A percentile compares a stretch with the other conserved stretches of the same genome.
phyloP scores from a whole-genome alignment of 53 echinoderm and acorn worm species.

The Zoroaster sp. region DNA sequence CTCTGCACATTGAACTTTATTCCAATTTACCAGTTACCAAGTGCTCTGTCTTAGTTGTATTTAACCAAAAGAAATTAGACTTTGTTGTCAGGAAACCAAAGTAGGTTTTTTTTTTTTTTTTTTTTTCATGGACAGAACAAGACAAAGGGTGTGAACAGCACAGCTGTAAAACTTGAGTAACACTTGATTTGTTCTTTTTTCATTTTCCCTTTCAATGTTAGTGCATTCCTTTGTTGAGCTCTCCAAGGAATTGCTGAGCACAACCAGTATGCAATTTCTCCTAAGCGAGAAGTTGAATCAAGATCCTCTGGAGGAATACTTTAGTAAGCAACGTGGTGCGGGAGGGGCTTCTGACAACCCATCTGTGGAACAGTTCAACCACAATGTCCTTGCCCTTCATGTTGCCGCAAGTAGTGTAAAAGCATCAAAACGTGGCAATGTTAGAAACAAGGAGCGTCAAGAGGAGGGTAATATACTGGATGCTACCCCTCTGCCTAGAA shows the following conservation, averaged over 20 bases:
- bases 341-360: background rate
- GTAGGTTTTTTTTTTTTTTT: too few relatives aligned
- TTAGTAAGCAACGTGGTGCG: background rate
- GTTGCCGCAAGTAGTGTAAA: background rate
- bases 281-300: background rate
- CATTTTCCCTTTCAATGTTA: background rate
- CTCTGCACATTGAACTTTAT: background rate
- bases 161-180: background rate
- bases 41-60: background rate
- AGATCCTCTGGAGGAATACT: too few relatives aligned
- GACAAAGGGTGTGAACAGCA: background rate
- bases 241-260: background rate
- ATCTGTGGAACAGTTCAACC: background rate
- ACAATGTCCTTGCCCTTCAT: background rate
- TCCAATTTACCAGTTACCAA: background rate
- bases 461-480: background rate
- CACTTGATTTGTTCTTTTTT: background rate
- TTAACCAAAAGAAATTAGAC: background rate
- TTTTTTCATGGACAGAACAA: background rate
- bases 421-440: background rate
- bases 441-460: background rate
- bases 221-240: constrained; percentile 12
- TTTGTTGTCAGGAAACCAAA: too few relatives aligned
- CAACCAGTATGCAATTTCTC: background rate
- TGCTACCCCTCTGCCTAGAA: background rate